Evolutionary conservation across 1,140 invertebrate genomes (phyloP).

Genomic region (Agrilus planipennis): DNA sequence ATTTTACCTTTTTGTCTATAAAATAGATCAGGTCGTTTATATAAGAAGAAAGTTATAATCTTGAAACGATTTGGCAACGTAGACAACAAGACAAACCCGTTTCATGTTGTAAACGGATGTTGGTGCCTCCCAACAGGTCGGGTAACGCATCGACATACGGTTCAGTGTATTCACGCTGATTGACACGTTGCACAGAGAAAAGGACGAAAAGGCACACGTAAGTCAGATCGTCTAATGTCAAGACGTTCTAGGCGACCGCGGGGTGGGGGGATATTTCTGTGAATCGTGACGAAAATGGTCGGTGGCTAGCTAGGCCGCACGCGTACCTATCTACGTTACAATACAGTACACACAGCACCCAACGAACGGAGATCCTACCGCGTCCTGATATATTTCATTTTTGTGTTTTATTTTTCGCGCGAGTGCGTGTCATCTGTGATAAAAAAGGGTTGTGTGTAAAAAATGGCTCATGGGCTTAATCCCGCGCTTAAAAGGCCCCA

Average conservation of each 20-base stretch:
- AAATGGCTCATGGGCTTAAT: conserved; percentile 46
- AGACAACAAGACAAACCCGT: conserved; percentile 45
- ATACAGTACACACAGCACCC: too few relatives aligned
- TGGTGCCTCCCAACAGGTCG: conserved; percentile 30
- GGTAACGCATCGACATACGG: conserved; percentile 15
- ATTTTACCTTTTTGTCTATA: neutral
- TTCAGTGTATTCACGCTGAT: neutral
- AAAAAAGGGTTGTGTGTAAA: conserved; percentile 15
- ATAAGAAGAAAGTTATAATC: conserved; percentile 3
- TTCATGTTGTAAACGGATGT: conserved; percentile 55
- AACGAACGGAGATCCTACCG: conserved; percentile 18
- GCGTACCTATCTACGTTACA: too few relatives aligned
- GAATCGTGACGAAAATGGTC: conserved; percentile 36
- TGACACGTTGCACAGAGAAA: neutral
- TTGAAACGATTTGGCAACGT: conserved; percentile 39
- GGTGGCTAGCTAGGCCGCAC: conserved; percentile 30
- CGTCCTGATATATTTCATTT: conserved; percentile 23
- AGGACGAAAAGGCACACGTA: neutral
- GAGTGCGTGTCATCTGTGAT: conserved; percentile 16
- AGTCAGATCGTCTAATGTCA: conserved; percentile 16
- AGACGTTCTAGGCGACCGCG: conserved; percentile 32
- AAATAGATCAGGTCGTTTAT: conserved; percentile 13
- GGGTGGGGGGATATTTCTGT: conserved; percentile 31
- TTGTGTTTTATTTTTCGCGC: conserved; percentile 13
- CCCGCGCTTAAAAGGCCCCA: conserved; percentile 40